Conservation (phyloP, 2,888 invertebrate species). For the Orchestes rusci region DNA sequence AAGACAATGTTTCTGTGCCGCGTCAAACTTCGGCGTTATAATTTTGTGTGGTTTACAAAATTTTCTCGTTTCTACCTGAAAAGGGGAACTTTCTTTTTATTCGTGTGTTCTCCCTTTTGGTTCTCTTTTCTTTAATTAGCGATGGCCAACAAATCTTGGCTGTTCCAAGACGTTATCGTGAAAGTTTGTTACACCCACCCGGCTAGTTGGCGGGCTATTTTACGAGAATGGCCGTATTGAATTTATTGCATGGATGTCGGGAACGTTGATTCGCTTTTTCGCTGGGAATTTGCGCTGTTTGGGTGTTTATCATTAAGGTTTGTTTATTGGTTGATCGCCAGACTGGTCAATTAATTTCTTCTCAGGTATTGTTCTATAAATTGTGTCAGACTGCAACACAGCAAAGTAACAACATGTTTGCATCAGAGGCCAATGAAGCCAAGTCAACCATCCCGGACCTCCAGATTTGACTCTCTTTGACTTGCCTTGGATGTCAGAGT, state of each 20-base stretch:
- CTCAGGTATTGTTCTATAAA: too few species aligned
- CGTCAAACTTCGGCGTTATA: slow-evolving; percentile 20
- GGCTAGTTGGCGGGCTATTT: slow-evolving; percentile 34
- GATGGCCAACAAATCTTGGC: slow-evolving; percentile 28
- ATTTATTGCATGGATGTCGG: slow-evolving; percentile 21
- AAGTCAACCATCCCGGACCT: too few species aligned
- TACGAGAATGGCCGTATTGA: slow-evolving; percentile 33
- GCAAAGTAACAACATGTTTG: too few species aligned
- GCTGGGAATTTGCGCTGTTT: too few species aligned
- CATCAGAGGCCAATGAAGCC: too few species aligned
- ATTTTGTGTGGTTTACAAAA: slow-evolving; percentile 17
- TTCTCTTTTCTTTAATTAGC: slow-evolving; percentile 31
- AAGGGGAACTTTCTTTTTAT: slow-evolving; percentile 18
- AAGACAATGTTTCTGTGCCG: slow-evolving; percentile 42
- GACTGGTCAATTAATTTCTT: too few species aligned
- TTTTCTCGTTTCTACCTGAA: slow-evolving; percentile 8
- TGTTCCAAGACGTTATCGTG: slow-evolving; percentile 20
- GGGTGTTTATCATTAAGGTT: too few species aligned
- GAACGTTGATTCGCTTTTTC: too few species aligned
- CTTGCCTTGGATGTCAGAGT: too few species aligned
- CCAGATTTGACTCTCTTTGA: too few species aligned
- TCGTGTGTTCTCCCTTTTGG: slow-evolving; percentile 21
- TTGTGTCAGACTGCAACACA: too few species aligned
- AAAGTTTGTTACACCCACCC: slow-evolving; percentile 24
- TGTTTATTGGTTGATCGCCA: too few species aligned